Evolutionary conservation across 2,113 vertebrate genomes (phyloP), one percentile per base, ranked within the genome.

Genomic region (Spizaetus ornatus): DNA sequence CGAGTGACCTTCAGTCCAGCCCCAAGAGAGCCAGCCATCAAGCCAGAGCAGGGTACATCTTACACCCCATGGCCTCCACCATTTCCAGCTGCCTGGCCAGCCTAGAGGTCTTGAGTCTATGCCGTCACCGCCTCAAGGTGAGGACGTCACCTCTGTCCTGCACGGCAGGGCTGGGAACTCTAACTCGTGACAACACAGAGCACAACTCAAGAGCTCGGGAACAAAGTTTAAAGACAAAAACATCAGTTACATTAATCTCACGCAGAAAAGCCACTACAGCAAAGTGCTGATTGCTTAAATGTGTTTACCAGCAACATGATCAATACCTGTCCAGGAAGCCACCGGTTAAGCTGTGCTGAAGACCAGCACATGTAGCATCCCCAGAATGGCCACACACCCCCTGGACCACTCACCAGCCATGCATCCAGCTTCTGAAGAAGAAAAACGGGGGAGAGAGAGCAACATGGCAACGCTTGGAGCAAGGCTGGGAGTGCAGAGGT

Each of bases 371-470:
- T 1, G 2, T 21, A 36, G 22, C 22, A 2, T 26, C 59, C n/a
- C 31, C 14, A 31, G 34, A n/a, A n/a, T 0, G 1, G 40, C 8
- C 31, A 25, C 40, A 3, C 17, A 6, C 7, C 1, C 36, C n/a
- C 47, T 0, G 0, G n/a, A 31, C 14, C 17, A 6, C 47, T 42
- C 12, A 11, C 20, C 2, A 0, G n/a, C 16, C 3, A 1, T 4
- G 25, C 27, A 29, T 12, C 14, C 48, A n/a, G 55, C 74, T 55
- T 18, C 36, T 52, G 81, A 56, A 69, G 70, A 42, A 45, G 47
- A 34, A 52, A 31, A 45, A 86, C 8, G 0, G 2, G 20, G 16
- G 23, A 16, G 10, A 50, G 62, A 50, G 62, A 62, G 32, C 36
- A 50, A 29, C 55, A 31, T 0, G 1, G 58, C 16, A 50, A 20